phyloP scores from a whole-genome alignment of 2,797 vertebrate genomes.

The Chelonia mydas region DNA sequence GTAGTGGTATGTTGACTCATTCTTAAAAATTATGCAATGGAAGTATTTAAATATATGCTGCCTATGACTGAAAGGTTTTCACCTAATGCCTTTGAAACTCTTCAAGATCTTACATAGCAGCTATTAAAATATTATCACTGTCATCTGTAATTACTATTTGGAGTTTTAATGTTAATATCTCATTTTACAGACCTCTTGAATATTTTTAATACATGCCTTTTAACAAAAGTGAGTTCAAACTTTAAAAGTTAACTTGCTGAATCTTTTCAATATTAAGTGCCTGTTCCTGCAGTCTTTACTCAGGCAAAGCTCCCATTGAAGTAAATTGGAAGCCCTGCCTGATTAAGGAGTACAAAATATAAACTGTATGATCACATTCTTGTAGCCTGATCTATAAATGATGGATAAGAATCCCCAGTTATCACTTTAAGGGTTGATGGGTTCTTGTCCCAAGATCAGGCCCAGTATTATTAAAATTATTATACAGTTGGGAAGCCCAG shows the following conservation, averaged over 20 bases:
- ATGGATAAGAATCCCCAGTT: too few species aligned
- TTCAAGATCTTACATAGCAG: not conserved
- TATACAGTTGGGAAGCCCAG: too few species aligned
- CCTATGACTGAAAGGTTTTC: not conserved
- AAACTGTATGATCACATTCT: not conserved
- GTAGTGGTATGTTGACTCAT: not conserved
- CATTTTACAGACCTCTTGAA: constrained; percentile 10
- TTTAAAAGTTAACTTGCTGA: not conserved
- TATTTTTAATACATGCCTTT: constrained; percentile 8
- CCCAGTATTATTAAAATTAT: too few species aligned
- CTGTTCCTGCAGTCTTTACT: not conserved
- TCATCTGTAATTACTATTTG: not conserved
- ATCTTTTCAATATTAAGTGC: not conserved
- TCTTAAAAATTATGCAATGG: constrained; percentile 2
- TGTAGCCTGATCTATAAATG: too few species aligned
- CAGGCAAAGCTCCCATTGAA: not conserved
- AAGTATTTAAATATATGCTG: not conserved
- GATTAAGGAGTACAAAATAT: not conserved
- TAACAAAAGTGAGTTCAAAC: not conserved
- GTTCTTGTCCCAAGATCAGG: too few species aligned
- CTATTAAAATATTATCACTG: not conserved
- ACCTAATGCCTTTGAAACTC: not conserved
- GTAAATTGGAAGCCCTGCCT: not conserved
- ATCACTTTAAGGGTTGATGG: too few species aligned
- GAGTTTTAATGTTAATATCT: not conserved